Percentiles rank a stretch among this genome's conserved stretches.
These are phyloP conservation scores for Leuciscus waleckii DNA, from an alignment of 2,797 vertebrate species.

Conservation along the genomic window DNA sequence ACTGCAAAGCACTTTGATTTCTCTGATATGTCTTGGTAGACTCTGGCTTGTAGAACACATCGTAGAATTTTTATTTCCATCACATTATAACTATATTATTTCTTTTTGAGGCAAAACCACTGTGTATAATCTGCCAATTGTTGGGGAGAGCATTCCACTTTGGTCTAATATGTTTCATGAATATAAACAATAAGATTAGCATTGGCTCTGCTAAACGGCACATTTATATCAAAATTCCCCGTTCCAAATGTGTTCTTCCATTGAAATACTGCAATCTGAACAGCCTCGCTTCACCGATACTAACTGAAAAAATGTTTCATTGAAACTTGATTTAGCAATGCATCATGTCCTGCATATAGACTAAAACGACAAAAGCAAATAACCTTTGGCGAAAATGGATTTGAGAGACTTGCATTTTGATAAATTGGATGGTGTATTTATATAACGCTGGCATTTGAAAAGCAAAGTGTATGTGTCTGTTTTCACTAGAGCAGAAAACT, in stretches of 20 bases:
- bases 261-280: slow-evolving; percentile 19
- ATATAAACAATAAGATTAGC: slow-evolving; percentile 50
- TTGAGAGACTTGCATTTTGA: slow-evolving; percentile 26
- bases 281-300: not conserved
- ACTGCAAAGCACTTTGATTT: slow-evolving; percentile 25
- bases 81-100: slow-evolving; percentile 44
- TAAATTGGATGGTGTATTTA: slow-evolving; percentile 25
- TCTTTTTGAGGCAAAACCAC: slow-evolving; percentile 44
- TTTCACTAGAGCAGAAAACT: slow-evolving; percentile 44
- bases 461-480: slow-evolving; percentile 1
- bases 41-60: slow-evolving; percentile 34
- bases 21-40: slow-evolving; percentile 20
- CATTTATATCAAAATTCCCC: slow-evolving; percentile 6
- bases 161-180: slow-evolving; percentile 50
- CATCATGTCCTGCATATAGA: slow-evolving; percentile 27
- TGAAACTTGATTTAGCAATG: slow-evolving; percentile 38
- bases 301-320: slow-evolving; percentile 19
- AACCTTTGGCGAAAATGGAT: not conserved
- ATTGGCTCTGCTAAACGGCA: slow-evolving; percentile 13
- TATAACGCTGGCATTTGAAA: slow-evolving; percentile 22
- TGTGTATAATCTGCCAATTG: slow-evolving; percentile 29
- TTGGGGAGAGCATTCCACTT: slow-evolving; percentile 26
- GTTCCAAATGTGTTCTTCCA: slow-evolving; percentile 8
- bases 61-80: slow-evolving; percentile 46
- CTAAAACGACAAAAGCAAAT: slow-evolving; percentile 25